Base-by-base conservation (phyloP, 2,113 vertebrate species). In the Pantherophis guttatus region DNA sequence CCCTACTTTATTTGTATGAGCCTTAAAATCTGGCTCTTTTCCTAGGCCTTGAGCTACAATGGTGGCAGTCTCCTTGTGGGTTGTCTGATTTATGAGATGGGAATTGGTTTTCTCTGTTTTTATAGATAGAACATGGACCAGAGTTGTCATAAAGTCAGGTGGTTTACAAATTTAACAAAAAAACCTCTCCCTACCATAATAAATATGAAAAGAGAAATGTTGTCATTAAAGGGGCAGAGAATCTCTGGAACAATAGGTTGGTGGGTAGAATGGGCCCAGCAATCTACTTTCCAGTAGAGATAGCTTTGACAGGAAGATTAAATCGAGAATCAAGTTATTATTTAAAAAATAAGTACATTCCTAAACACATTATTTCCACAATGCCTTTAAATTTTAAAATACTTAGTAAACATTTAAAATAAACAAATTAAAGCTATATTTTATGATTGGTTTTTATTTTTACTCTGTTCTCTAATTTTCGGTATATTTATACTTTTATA, bases 381-480 rank as follows among this genome's bases (percentile, higher is more conserved):
- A 19, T 62, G 39, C 3, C 8, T 24, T 19, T 44, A 53, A 86
- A 33, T 8, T 91, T 91, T 29, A 24, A 53, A 23, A 90, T 59
- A 62, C 62, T 90, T 86, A 86, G 54, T 59, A 55, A 59, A 29
- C 2, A 1, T 13, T 81, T 59, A 93, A 39, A 59, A 53, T 13
- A 62, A 57, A 90, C 0, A 0, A 65, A 89, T 81, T 53, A 93
- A 57, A 81, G 12, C 8, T 44, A 91, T 0, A 62, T 8, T 65
- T 52, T 95, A 39, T 50, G 6, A 59, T 39, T 93, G 89, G 54
- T 2, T 93, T 29, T 44, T 55, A 89, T 62, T 94, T 85, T 10
- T 93, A 94, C 92, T 19, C 92, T 92, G 3, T 86, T 55, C 57
- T 24, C 59, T 89, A 29, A n/a, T 50, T 85, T 92, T 19, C 59